These are phyloP conservation scores for Prunella himalayana DNA, from an alignment of 2,113 vertebrate species.

Conservation along the genomic window DNA sequence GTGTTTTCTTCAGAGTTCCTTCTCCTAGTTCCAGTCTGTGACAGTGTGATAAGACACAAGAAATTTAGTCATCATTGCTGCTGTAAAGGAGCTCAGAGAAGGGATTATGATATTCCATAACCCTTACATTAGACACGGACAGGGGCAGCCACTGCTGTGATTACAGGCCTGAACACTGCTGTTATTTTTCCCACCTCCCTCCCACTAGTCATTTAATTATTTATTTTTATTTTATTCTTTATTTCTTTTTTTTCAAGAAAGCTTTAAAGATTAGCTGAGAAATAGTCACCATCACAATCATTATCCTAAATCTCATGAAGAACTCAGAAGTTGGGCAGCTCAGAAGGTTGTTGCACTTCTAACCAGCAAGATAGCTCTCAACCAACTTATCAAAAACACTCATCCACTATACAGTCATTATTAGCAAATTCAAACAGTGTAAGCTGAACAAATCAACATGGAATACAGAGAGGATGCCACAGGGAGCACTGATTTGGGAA, in stretches of 20 bases:
- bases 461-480: neutral
- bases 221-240: neutral
- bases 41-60: conserved; percentile 98
- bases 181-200: conserved; percentile 42
- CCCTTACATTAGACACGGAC: conserved; percentile 94
- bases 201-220: neutral
- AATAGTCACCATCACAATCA: conserved; percentile 39
- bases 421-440: conserved; percentile 1
- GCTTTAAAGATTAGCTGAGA: conserved; percentile 81
- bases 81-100: conserved; percentile 86
- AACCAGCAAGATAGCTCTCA: neutral
- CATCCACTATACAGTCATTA: neutral
- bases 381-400: neutral
- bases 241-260: conserved; percentile 60
- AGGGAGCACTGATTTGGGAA: neutral
- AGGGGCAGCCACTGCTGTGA: conserved; percentile 73
- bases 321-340: neutral
- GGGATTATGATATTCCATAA: conserved; percentile 95
- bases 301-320: neutral
- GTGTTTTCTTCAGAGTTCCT: conserved; percentile 90
- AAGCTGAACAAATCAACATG: conserved; percentile 36
- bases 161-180: conserved; percentile 74
- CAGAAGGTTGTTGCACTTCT: neutral
- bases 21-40: conserved; percentile 92
- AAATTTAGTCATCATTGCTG: conserved; percentile 95